Evolutionary conservation across 2,113 vertebrate genomes (phyloP), one percentile per base, ranked within the genome.

Genomic region (Dromas ardeola): DNA sequence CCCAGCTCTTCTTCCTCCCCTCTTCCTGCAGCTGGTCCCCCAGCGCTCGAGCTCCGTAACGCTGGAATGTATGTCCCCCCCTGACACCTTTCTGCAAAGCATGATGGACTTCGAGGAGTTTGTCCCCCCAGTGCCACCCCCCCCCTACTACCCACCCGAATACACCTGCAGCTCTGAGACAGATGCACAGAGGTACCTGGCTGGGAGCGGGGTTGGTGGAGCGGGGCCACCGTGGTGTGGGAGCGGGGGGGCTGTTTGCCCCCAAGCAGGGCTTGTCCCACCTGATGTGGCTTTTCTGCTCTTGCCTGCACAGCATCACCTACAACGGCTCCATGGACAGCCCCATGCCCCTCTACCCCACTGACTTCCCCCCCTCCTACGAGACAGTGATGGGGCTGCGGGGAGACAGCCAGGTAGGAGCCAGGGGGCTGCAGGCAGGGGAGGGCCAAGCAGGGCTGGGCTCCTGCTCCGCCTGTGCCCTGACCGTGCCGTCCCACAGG

Each of bases 301-400:
- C 55, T 30, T 20, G 62, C 42, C 62, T 49, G 66, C 4, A 0
- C 97, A 99, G 99, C 96, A 99, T 99, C 96, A 99, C 99, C 14
- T 99, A 99, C 88, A 99, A 99, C 3, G 99, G 99, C 69, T 99
- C 99, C 85, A 99, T 99, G 99, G 99, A 99, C 98, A 99, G 99
- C 86, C 99, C 99, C 0, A 97, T 99, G 79, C 99, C 99, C 29
- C 98, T 99, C 29, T 99, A 99, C 91, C 99, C 99, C 3, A 99
- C 99, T 0, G 99, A 99, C 79, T 99, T 99, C 74, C 99, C 99
- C 36, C 99, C 99, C 17, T 99, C 99, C 3, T 99, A 99, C 2
- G 99, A 99, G 97, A 99, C 98, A 1, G 99, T 99, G 84, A 99
- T 99, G 98, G 99, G 99, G 73, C 98, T 99, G 65, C 98, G 98